These are phyloP conservation scores for Hetaerina americana DNA, from an alignment of 1,140 invertebrate species.

Conservation along the genomic window DNA sequence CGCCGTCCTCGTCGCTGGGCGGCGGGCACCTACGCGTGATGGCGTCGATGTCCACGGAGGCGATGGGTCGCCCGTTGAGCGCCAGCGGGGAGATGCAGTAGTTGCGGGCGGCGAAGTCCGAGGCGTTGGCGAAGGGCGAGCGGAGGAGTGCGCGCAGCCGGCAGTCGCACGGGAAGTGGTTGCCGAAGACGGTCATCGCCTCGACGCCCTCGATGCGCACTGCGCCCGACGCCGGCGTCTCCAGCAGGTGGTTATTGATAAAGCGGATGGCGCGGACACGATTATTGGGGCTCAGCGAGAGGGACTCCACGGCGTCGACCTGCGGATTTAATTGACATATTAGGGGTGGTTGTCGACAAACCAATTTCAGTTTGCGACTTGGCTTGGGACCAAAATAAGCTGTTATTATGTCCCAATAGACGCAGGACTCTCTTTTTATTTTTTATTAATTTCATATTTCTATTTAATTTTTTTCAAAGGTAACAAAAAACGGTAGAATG, in stretches of 20 bases:
- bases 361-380: no score
- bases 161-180: conserved; percentile 75
- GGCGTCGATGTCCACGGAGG: conserved; percentile 48
- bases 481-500: no score
- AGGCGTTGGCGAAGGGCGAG: conserved; percentile 45
- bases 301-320: conserved; percentile 60
- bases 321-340: no score
- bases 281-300: conserved; percentile 50
- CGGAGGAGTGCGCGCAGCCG: conserved; percentile 58
- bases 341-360: no score
- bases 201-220: conserved; percentile 51
- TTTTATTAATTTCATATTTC: no score
- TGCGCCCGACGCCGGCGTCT: conserved; percentile 48
- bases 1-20: background rate
- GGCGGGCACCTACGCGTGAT: conserved; percentile 32
- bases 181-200: conserved; percentile 49
- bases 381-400: no score
- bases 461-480: no score
- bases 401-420: no score
- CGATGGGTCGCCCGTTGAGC: conserved; percentile 59
- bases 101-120: conserved; percentile 61
- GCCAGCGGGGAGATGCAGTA: conserved; percentile 73
- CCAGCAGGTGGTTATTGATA: conserved; percentile 66
- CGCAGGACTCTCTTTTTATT: no score
- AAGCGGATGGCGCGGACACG: conserved; percentile 52